A percentile compares a stretch with the other conserved stretches of the same genome.
phyloP scores from a whole-genome alignment of 2,797 vertebrate genomes.

The Anguilla pacifica region DNA sequence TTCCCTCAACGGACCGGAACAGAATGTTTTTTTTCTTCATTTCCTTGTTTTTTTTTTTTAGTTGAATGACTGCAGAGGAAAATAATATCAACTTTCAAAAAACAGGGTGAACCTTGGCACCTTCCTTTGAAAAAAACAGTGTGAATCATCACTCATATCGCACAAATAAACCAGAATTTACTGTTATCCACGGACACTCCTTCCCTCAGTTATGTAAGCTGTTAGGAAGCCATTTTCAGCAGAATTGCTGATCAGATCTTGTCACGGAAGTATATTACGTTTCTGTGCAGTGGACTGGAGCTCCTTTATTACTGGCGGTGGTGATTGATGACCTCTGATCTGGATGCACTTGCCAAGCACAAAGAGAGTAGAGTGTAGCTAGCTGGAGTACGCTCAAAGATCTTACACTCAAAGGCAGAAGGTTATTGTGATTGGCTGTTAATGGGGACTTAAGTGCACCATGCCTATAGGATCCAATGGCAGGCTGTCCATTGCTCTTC shows the following conservation, averaged over 20 bases:
- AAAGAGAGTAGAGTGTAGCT: neutral
- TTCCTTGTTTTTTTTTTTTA: neutral
- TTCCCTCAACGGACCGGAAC: neutral
- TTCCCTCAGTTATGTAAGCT: neutral
- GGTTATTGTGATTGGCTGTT: neutral
- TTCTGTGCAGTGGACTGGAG: neutral
- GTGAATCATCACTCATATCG: neutral
- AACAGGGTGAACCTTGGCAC: neutral
- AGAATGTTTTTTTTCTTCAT: neutral
- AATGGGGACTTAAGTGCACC: neutral
- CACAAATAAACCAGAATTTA: neutral
- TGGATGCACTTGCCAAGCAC: neutral
- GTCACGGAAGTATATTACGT: neutral
- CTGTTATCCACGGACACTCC: no score
- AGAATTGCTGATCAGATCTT: neutral
- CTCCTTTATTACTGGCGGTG: neutral
- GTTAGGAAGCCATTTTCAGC: neutral
- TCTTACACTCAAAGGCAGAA: no score
- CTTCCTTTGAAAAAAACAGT: neutral
- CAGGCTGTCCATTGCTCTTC: neutral
- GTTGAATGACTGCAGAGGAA: neutral
- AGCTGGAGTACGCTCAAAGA: neutral
- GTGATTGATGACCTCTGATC: slow-evolving; percentile 1
- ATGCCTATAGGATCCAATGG: neutral
- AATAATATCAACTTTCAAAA: neutral